Conservation (phyloP, 2,797 vertebrate species). For the Limnodromus scolopaceus region DNA sequence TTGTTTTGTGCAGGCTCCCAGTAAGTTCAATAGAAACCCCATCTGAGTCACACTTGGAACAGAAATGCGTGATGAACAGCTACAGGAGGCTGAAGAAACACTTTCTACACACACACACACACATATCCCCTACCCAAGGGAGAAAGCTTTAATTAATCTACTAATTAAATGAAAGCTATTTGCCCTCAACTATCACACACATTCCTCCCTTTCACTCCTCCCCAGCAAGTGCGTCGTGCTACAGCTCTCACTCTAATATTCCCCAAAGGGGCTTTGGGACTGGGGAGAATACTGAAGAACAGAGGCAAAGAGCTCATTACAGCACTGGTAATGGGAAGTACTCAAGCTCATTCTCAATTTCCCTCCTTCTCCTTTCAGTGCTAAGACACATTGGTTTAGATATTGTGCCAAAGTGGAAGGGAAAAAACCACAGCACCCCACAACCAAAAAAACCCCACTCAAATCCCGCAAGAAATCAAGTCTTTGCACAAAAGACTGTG, state of each 20-base stretch:
- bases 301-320: background rate
- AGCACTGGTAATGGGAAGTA: background rate
- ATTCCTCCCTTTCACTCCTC: background rate
- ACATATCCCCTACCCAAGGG: slow-evolving; percentile 7
- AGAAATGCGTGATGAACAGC: background rate
- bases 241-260: background rate
- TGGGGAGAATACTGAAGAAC: background rate
- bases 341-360: background rate
- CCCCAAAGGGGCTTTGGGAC: background rate
- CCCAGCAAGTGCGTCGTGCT: background rate
- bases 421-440: background rate
- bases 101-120: background rate
- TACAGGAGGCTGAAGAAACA: background rate
- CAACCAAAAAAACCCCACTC: rapidly evolving
- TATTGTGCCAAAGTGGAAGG: background rate
- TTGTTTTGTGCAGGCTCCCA: slow-evolving; percentile 21
- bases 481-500: background rate
- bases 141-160: slow-evolving; percentile 70
- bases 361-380: background rate
- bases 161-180: slow-evolving; percentile 72
- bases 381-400: background rate
- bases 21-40: background rate
- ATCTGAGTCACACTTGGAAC: slow-evolving; percentile 57
- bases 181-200: slow-evolving; percentile 6
- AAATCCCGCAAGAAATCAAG: background rate